These are phyloP conservation scores for Aeoliscus strigatus DNA, from an alignment of 2,797 vertebrate species.

Conservation along the genomic window DNA sequence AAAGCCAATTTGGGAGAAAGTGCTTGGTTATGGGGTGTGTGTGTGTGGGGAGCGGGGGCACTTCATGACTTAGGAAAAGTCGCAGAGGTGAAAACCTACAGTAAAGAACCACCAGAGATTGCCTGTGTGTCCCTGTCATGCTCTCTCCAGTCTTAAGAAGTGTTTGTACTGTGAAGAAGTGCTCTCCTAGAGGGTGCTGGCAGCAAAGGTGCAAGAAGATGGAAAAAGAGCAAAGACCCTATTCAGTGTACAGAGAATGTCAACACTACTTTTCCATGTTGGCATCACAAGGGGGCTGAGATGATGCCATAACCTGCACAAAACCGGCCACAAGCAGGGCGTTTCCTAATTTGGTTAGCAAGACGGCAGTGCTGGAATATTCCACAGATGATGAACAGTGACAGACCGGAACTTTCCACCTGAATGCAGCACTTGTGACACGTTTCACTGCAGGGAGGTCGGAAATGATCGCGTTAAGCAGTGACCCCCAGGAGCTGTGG, in stretches of 20 bases:
- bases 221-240: slow-evolving; percentile 5
- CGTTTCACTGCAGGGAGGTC: neutral
- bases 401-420: slow-evolving; percentile 17
- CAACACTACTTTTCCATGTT: slow-evolving; percentile 17
- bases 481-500: neutral
- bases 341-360: slow-evolving; percentile 11
- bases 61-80: too few relatives aligned
- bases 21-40: too few relatives aligned
- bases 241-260: slow-evolving; percentile 1
- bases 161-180: too few relatives aligned
- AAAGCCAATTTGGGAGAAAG: too few relatives aligned
- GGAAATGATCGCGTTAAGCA: too few relatives aligned
- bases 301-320: neutral
- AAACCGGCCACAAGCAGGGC: slow-evolving; percentile 3
- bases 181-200: too few relatives aligned
- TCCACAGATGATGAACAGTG: slow-evolving; percentile 4
- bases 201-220: neutral
- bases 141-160: too few relatives aligned
- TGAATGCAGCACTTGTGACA: slow-evolving; percentile 1
- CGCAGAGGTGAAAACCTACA: too few relatives aligned
- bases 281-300: slow-evolving; percentile 5
- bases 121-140: too few relatives aligned
- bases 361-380: neutral
- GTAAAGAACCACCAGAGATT: too few relatives aligned
- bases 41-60: too few relatives aligned